Base-by-base conservation (phyloP, 2,113 vertebrate species). In the Myotis lucifugus region DNA sequence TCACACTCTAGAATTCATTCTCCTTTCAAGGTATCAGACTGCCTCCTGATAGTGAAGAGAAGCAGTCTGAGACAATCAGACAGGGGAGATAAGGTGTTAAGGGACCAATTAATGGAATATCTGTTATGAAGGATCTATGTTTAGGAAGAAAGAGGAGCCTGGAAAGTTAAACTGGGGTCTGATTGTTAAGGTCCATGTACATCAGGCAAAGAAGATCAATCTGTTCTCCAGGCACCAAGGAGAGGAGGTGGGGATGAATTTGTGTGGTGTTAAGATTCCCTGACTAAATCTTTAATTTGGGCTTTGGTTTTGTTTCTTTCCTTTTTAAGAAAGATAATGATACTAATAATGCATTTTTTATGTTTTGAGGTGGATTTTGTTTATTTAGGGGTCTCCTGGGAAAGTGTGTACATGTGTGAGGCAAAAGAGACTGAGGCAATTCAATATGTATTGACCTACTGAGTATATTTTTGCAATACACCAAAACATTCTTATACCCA, bases 341-440 rank as follows among this genome's bases (percentile, higher is more conserved):
- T 29, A 90, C 76, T 84, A 95, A 77, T 52, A 56, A 77, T 88
- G 23, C 17, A 23, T 82, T 61, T 70, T 86, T 94, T 50, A 84
- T 50, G 17, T 88, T 84, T 84, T 21, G 2, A 67, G 11, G n/a
- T 87, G 42, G 27, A 72, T 90, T 89, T 96, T 82, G 21, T 61
- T 96, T 84, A 85, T 90, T 83, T 92, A 79, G 23, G 29, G 4
- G 4, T 40, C 29, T 0, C 32, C n/a, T 90, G n/a, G 50, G 27
- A 78, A 92, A 52, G 21, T 87, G 9, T 42, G 21, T 87, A 61
- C 21, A 29, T 42, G 42, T 76, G 4, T 29, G 11, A 84, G 23
- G n/a, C 4, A 74, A 86, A 32, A 91, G 66, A 94, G 14, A 61
- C 13, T 42, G 56, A 83, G 52, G 61, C 13, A 61, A 7, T 9